These are phyloP conservation scores for Drosophila tani DNA, from an alignment of 1,140 invertebrate genomes.

Conservation along the genomic window DNA sequence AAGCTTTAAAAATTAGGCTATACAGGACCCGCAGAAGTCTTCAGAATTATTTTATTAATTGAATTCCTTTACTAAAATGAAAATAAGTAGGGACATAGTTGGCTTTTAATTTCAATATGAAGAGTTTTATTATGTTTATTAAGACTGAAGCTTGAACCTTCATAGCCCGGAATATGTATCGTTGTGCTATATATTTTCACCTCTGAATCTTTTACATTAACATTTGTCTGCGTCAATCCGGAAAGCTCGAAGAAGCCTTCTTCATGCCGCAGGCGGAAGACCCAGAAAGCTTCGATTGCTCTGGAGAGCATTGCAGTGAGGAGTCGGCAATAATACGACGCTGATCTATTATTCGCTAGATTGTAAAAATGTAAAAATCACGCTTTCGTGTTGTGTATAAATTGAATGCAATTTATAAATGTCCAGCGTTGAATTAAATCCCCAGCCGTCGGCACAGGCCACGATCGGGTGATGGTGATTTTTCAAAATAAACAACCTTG, in stretches of 20 bases:
- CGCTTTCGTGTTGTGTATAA: conserved; percentile 83
- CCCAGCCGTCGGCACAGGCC: conserved; percentile 69
- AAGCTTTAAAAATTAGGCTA: no score
- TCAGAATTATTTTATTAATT: background rate
- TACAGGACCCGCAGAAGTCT: no score
- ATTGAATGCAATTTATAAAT: conserved; percentile 83
- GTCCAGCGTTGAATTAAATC: conserved; percentile 80
- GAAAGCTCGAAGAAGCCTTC: conserved; percentile 3
- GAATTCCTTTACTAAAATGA: background rate
- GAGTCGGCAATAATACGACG: conserved; percentile 67
- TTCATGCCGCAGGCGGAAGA: conserved; percentile 18
- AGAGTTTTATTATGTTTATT: background rate
- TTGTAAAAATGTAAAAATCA: conserved; percentile 84
- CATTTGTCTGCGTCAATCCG: conserved; percentile 5
- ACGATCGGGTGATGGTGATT: conserved; percentile 76
- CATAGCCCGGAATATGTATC: background rate
- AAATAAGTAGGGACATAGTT: no score
- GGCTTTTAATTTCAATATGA: background rate
- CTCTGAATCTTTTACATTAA: background rate
- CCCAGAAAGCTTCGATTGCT: conserved; percentile 13
- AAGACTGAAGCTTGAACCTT: background rate
- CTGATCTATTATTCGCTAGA: conserved; percentile 82
- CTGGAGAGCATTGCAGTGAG: conserved; percentile 21
- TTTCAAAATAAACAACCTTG: conserved; percentile 83
- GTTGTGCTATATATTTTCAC: background rate